A percentile compares a stretch with the other conserved stretches of the same genome.
phyloP scores from a whole-genome alignment of 2,888 invertebrate genomes.

The Microdon myrmicae region DNA sequence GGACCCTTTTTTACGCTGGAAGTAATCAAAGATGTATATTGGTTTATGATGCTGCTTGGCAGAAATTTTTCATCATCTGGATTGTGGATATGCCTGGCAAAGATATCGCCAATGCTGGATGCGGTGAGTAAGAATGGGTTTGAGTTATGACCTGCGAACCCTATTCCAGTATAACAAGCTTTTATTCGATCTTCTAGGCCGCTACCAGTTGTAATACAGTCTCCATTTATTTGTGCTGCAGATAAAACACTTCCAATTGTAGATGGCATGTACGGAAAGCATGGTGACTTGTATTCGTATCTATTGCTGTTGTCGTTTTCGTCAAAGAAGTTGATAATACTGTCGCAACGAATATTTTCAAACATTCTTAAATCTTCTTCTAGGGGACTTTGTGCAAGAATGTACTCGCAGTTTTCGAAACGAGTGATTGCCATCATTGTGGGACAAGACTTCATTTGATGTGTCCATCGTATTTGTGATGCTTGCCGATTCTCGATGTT shows the following conservation, averaged over 20 bases:
- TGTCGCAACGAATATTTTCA: conserved; percentile 51
- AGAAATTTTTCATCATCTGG: conserved; percentile 20
- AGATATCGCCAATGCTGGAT: conserved; percentile 62
- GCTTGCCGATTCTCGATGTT: conserved; percentile 44
- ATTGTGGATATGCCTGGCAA: conserved; percentile 28
- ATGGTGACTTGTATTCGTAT: conserved; percentile 53
- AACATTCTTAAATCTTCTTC: conserved; percentile 60
- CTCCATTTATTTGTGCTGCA: conserved; percentile 54
- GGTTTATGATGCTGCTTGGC: conserved; percentile 54
- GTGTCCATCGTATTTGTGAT: conserved; percentile 58
- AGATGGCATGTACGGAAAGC: conserved; percentile 59
- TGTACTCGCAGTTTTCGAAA: conserved; percentile 55
- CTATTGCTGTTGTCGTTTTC: neutral
- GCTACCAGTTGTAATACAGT: conserved; percentile 55
- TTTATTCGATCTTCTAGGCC: conserved; percentile 57
- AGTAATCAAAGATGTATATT: conserved; percentile 54
- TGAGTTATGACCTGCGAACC: conserved; percentile 54
- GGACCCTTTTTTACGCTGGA: conserved; percentile 20
- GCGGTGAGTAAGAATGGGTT: conserved; percentile 56
- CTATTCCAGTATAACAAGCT: conserved; percentile 59
- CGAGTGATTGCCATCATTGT: conserved; percentile 57
- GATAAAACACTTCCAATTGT: conserved; percentile 56
- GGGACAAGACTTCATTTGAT: conserved; percentile 60
- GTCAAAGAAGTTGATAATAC: conserved; percentile 21
- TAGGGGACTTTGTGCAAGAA: conserved; percentile 57